Conservation (phyloP, 2,113 vertebrate species). For the Sprattus sprattus region DNA sequence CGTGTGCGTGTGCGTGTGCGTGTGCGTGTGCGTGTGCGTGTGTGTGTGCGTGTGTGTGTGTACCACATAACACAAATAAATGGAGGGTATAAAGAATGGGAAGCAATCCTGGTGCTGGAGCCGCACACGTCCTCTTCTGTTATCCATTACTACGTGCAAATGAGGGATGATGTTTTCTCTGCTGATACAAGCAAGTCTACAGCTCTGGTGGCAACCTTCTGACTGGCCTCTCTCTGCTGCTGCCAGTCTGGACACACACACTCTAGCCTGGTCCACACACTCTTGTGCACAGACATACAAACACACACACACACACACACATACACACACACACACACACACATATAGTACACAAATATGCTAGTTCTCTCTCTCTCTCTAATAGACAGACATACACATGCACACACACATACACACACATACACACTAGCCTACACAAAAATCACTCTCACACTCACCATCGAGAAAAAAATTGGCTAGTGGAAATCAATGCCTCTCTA, state of each 20-base stretch:
- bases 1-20: neutral
- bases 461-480: constrained; percentile 40
- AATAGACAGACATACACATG: constrained; percentile 37
- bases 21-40: neutral
- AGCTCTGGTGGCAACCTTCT: constrained; percentile 73
- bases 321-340: constrained; percentile 37
- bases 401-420: neutral
- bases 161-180: constrained; percentile 72
- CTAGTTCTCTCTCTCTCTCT: constrained; percentile 12
- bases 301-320: constrained; percentile 31
- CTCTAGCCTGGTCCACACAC: constrained; percentile 52
- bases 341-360: too few relatives aligned
- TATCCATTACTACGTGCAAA: constrained; percentile 75
- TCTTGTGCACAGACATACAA: constrained; percentile 40
- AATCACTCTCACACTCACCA: neutral
- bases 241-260: constrained; percentile 62
- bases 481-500: constrained; percentile 33
- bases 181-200: constrained; percentile 75
- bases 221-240: constrained; percentile 67
- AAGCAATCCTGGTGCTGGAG: constrained; percentile 60
- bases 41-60: neutral
- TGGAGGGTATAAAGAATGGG: constrained; percentile 48
- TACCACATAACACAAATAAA: constrained; percentile 28
- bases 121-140: constrained; percentile 67
- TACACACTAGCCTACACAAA: constrained; percentile 30